A percentile compares a stretch with the other conserved stretches of the same genome.
These are phyloP conservation scores for Polydesmus complanatus DNA, from an alignment of 2,888 invertebrate genomes.

Conservation along the genomic window DNA sequence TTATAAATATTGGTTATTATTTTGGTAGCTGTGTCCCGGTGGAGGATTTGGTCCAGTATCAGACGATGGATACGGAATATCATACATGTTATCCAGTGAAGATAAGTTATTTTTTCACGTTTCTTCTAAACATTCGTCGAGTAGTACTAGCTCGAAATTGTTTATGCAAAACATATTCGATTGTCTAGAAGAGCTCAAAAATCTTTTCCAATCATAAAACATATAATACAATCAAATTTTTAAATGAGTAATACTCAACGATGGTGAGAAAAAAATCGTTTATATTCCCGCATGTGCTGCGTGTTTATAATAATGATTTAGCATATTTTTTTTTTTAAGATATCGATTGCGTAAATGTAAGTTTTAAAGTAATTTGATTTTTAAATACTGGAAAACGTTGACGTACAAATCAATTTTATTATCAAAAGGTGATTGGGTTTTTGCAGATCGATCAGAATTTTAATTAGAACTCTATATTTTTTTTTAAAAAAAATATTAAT, in stretches of 20 bases:
- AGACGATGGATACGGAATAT: constrained; percentile 37
- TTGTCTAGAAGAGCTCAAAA: constrained; percentile 32
- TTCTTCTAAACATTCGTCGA: constrained; percentile 33
- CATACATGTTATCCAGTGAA: constrained; percentile 38
- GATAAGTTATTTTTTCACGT: constrained; percentile 38
- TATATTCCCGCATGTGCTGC: too few species aligned
- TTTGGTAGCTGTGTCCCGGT: constrained; percentile 34
- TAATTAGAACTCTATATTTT: too few species aligned
- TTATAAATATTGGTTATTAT: neutral
- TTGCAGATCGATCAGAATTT: too few species aligned
- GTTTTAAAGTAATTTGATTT: too few species aligned
- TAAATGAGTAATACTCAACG: neutral
- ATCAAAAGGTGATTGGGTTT: too few species aligned
- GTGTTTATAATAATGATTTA: too few species aligned
- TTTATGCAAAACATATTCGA: constrained; percentile 32
- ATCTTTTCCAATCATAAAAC: constrained; percentile 26
- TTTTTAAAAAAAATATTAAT: too few species aligned
- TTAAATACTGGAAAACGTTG: too few species aligned
- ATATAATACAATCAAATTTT: neutral
- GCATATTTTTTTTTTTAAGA: too few species aligned
- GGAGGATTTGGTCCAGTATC: constrained; percentile 40
- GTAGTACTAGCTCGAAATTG: constrained; percentile 30
- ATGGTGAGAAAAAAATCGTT: neutral
- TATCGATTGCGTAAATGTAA: too few species aligned
- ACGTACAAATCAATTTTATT: too few species aligned